Base-by-base conservation (phyloP, 2,888 invertebrate species). In the Temnothorax rugatulus region DNA sequence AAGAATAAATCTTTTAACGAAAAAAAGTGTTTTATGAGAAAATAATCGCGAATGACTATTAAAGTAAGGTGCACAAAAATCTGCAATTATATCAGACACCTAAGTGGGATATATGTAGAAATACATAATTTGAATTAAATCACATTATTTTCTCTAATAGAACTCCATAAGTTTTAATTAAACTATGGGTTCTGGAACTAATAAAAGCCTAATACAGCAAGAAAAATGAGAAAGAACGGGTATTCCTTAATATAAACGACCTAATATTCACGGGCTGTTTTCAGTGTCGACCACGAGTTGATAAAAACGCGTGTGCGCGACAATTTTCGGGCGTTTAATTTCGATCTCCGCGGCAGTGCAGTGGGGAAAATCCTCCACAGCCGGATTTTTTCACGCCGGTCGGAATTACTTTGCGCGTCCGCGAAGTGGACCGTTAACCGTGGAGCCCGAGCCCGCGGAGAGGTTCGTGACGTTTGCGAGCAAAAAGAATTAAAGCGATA, bases 401-500 rank as follows among this genome's bases (percentile, higher is more conserved):
- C 54, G 69, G 15, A 57, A 77, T 77, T 69, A 77, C 29, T 77
- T 13, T 7, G 52, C 1, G n/a, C 44, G 66, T 13, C 25, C 52
- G 41, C 68, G 52, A 54, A 25, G 54, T 44, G 76, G 29, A n/a
- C n/a, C 34, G 75, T 76, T 63, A 68, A 50, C 64, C 64, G 76
- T 13, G 18, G 44, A 1, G 44, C 18, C 13, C 21, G 34, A 1
- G 34, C 13, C 18, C 21, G 54, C 29, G 63, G 29, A 18, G 63
- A 15, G 25, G 41, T 15, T 21, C 63, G 54, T 77, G 68, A 77
- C 44, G 44, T 71, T 69, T 44, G 21, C 79, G 57, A 38, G 71
- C 57, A 71, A 59, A 71, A 71, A 71, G 71, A 71, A 79, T 79
- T 71, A 71, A 71, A 59, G 21, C 71, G 71, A 71, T 59, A 71